Evolutionary conservation across 1,140 invertebrate genomes (phyloP).

Genomic region (Zaprionus tsacasi): DNA sequence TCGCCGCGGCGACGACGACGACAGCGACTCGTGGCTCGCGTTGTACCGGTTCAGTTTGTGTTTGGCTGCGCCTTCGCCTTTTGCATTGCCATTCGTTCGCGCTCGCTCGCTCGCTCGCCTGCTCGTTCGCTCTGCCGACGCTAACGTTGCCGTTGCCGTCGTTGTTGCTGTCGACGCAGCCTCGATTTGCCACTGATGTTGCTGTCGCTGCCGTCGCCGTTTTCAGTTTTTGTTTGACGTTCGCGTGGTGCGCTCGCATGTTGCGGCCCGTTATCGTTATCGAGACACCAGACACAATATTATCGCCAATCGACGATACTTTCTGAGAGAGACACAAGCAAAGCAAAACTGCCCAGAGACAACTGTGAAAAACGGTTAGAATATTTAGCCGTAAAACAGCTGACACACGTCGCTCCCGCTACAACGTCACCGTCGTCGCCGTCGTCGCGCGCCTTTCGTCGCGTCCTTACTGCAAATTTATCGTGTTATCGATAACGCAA

Average conservation of each 20-base stretch:
- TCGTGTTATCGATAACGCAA: slow-evolving; percentile 29
- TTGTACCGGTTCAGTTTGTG: slow-evolving; percentile 47
- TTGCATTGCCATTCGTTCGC: slow-evolving; percentile 56
- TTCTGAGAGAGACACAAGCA: neutral
- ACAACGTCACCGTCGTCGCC: neutral
- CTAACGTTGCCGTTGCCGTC: slow-evolving; percentile 34
- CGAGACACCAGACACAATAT: neutral
- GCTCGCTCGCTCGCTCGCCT: slow-evolving; percentile 14
- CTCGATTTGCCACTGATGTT: slow-evolving; percentile 37
- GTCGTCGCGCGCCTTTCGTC: neutral
- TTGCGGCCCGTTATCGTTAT: slow-evolving; percentile 58
- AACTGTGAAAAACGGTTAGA: neutral
- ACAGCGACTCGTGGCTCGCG: slow-evolving; percentile 16
- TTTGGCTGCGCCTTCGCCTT: slow-evolving; percentile 46
- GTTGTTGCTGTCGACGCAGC: slow-evolving; percentile 51
- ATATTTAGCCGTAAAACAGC: neutral
- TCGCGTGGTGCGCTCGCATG: slow-evolving; percentile 70
- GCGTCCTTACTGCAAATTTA: neutral
- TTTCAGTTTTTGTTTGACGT: slow-evolving; percentile 83
- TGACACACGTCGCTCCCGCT: neutral
- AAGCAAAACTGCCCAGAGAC: slow-evolving; percentile 7
- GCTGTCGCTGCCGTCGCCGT: slow-evolving; percentile 49
- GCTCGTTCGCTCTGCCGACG: slow-evolving; percentile 36
- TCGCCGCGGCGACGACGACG: neutral
- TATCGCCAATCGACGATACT: slow-evolving; percentile 24